Base-by-base conservation (phyloP, 2,113 vertebrate species). In the Pithys albifrons region DNA sequence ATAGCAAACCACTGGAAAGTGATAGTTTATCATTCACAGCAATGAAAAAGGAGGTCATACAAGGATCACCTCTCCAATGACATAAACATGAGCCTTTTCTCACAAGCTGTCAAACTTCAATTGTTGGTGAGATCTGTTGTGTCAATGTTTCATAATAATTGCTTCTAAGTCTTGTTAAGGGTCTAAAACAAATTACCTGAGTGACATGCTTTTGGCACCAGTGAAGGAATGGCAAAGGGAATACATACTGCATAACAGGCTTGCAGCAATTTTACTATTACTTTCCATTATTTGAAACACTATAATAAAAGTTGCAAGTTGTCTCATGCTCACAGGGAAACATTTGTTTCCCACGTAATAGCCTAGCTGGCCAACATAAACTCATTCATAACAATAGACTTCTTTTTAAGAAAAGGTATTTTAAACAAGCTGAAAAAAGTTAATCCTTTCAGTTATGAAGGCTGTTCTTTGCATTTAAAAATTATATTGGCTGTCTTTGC, bases 111-210 rank as follows among this genome's bases (percentile, higher is more conserved):
- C 96, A 96, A 85, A 96, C 95, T 97, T 96, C 95, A 96, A 79
- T 96, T 96, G 95, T 94, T 96, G 96, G 91, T 94, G 95, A 96
- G 95, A 92, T 96, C 92, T 94, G 96, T 96, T 96, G 92, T 97
- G 96, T 96, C 96, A 93, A 73, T 97, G 96, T 95, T 96, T 96
- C 95, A 91, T 95, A 97, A 95, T 97, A 96, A 96, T 96, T 97
- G 95, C 91, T 96, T 96, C 91, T 97, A 95, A 96, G 91, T 96
- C 96, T 93, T 96, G 93, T 95, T 97, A 94, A 95, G 71, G 92
- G 88, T 94, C 94, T 96, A 94, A 94, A 94, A 96, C 96, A 96
- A 97, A 97, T 96, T 96, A 96, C 83, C 88, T 87, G 91, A 87
- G 80, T 95, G 95, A 94, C 96, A 96, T 92, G 49, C 91, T 95